Conservation (phyloP, 2,888 invertebrate species). For the Leptinotarsa haldemani region DNA sequence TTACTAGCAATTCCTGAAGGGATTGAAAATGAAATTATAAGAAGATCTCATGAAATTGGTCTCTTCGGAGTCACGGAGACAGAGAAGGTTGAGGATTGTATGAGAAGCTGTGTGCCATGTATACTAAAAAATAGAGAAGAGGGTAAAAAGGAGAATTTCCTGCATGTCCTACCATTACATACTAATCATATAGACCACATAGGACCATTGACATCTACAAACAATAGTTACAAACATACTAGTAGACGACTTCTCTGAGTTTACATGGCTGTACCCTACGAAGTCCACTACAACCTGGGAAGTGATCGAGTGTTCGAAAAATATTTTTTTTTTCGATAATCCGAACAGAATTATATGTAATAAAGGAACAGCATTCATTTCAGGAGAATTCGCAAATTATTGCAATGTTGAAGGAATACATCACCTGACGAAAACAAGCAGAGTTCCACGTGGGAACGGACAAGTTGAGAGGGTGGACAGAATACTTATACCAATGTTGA, state of each 20-base stretch:
- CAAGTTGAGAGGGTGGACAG: slow-evolving; percentile 59
- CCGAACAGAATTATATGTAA: slow-evolving; percentile 51
- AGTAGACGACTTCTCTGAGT: slow-evolving; percentile 58
- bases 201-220: slow-evolving; percentile 54
- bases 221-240: slow-evolving; percentile 54
- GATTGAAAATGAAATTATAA: slow-evolving; percentile 59
- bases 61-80: slow-evolving; percentile 55
- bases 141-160: slow-evolving; percentile 48
- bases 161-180: slow-evolving; percentile 53
- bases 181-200: slow-evolving; percentile 57
- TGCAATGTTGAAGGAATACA: slow-evolving; percentile 57
- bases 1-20: slow-evolving; percentile 53
- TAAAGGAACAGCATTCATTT: slow-evolving; percentile 60
- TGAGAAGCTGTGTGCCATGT: slow-evolving; percentile 43
- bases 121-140: slow-evolving; percentile 47
- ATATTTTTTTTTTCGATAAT: slow-evolving; percentile 47
- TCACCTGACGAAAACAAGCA: slow-evolving; percentile 51
- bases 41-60: slow-evolving; percentile 56
- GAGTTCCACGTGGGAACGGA: slow-evolving; percentile 59
- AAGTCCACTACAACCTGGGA: slow-evolving; percentile 50
- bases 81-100: slow-evolving; percentile 37
- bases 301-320: slow-evolving; percentile 42
- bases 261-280: slow-evolving; percentile 55
- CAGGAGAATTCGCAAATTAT: slow-evolving; percentile 57
- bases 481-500: slow-evolving; percentile 54